Conservation (phyloP, 1,140 invertebrate genomes). For the Leptinotarsa texana region DNA sequence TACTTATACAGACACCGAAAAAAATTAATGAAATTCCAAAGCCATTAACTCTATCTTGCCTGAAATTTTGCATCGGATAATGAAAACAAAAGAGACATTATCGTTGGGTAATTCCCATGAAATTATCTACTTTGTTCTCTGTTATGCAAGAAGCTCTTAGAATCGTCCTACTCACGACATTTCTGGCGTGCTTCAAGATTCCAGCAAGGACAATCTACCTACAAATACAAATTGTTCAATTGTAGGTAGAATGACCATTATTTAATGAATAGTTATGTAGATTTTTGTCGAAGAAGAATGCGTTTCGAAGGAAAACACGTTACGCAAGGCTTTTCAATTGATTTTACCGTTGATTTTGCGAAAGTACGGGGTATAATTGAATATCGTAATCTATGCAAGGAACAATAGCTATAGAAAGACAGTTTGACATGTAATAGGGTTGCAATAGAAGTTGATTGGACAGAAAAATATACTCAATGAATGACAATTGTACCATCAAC, state of each 20-base stretch:
- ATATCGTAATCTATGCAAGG: no score
- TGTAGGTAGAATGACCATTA: constrained; percentile 13
- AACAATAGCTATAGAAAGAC: no score
- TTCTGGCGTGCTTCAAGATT: constrained; percentile 10
- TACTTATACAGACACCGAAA: no score
- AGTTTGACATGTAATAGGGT: no score
- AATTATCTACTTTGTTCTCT: constrained; percentile 14
- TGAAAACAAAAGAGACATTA: background rate
- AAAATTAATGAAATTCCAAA: no score
- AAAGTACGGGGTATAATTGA: no score
- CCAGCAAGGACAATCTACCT: constrained; percentile 17
- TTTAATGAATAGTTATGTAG: background rate
- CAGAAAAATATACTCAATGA: no score
- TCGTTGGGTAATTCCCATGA: background rate
- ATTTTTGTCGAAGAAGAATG: background rate
- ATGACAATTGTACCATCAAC: no score
- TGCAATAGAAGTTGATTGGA: no score
- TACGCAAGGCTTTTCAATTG: no score
- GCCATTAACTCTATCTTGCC: background rate
- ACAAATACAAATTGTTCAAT: constrained; percentile 16
- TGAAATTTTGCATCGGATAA: constrained; percentile 5
- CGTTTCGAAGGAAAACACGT: background rate
- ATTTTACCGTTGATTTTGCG: no score
- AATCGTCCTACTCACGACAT: constrained; percentile 28
- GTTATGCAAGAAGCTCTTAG: constrained; percentile 23